Evolutionary conservation across 2,113 vertebrate species (phyloP).

Genomic region (Microtus ochrogaster): DNA sequence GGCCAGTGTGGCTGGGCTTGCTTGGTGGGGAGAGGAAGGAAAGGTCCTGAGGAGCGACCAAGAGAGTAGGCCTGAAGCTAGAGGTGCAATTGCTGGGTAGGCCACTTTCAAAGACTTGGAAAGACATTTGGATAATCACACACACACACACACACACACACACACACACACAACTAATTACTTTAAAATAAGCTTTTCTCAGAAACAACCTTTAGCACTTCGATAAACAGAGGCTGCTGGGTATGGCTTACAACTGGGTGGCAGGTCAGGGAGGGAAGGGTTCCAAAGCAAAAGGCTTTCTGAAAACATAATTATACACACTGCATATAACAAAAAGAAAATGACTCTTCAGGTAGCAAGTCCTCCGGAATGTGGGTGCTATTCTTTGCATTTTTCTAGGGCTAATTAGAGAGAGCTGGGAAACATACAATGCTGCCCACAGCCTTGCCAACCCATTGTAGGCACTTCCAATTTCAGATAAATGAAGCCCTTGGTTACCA

Average conservation of each 20-base stretch:
- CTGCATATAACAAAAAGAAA: constrained; percentile 73
- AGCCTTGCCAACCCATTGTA: constrained; percentile 73
- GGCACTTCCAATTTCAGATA: constrained; percentile 79
- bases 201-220: constrained; percentile 70
- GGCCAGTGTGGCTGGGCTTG: neutral
- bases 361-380: constrained; percentile 78
- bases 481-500: constrained; percentile 75
- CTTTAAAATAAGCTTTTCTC: constrained; percentile 58
- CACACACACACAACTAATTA: neutral
- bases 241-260: constrained; percentile 76
- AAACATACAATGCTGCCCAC: constrained; percentile 78
- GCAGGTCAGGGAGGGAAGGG: constrained; percentile 70
- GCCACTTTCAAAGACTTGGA: constrained; percentile 68
- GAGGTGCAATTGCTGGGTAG: constrained; percentile 17
- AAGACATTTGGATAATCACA: neutral
- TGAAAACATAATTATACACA: constrained; percentile 79
- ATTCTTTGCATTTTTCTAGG: constrained; percentile 79
- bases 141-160: neutral
- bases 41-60: neutral
- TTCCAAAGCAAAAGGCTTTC: constrained; percentile 73
- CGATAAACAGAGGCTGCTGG: constrained; percentile 73
- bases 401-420: constrained; percentile 82
- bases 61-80: neutral
- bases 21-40: neutral
- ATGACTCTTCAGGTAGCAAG: constrained; percentile 81